These are phyloP conservation scores for Halcyon malimbica DNA, from an alignment of 2,113 vertebrate species.

Conservation along the genomic window DNA sequence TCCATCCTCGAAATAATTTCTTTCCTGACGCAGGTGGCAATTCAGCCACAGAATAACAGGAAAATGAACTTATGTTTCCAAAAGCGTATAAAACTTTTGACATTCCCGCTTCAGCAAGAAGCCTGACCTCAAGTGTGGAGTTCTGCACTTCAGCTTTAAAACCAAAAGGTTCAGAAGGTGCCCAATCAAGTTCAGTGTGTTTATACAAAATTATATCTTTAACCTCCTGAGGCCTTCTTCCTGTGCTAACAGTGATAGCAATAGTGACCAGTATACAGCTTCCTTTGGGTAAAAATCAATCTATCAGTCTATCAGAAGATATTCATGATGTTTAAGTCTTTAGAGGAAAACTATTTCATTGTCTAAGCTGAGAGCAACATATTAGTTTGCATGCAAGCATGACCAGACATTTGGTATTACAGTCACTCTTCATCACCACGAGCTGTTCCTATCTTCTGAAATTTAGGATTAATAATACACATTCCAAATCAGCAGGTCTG, in stretches of 20 bases:
- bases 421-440: not conserved
- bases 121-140: not conserved
- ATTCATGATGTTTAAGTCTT: not conserved
- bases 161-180: not conserved
- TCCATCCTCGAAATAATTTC: slow-evolving; percentile 48
- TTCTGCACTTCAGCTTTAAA: not conserved
- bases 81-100: not conserved
- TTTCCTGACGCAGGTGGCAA: slow-evolving; percentile 33
- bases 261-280: not conserved
- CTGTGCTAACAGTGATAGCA: not conserved
- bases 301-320: not conserved
- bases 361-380: not conserved
- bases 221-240: not conserved
- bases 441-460: not conserved
- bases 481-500: not conserved
- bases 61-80: slow-evolving; percentile 15
- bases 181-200: not conserved
- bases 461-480: not conserved
- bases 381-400: not conserved
- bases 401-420: not conserved
- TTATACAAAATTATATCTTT: not conserved
- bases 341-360: not conserved
- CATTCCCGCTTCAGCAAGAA: not conserved
- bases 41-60: slow-evolving; percentile 34
- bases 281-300: not conserved